Percentiles rank a stretch among this genome's conserved stretches.
phyloP scores from a whole-genome alignment of 2,888 invertebrate species.

The Stomorhina lunata region DNA sequence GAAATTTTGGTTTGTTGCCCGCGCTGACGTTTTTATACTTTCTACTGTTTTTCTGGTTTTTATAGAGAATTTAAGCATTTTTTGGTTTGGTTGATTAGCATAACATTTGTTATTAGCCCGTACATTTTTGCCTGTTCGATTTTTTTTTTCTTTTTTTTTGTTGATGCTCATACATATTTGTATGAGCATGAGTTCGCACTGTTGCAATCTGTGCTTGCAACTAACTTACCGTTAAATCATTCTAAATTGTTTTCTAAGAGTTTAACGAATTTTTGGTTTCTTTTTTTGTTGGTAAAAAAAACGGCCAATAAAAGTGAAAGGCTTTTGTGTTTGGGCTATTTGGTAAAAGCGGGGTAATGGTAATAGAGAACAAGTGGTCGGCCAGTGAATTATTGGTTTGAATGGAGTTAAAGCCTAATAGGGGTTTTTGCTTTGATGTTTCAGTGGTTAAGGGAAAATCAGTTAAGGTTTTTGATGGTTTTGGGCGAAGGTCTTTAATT shows the following conservation, averaged over 20 bases:
- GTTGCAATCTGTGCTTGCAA: conserved; percentile 5
- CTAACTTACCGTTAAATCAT: conserved; percentile 24
- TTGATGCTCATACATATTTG: neutral
- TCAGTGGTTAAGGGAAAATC: neutral
- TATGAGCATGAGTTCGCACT: neutral
- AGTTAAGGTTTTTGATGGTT: neutral
- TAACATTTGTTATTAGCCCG: conserved; percentile 52
- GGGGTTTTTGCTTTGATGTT: neutral
- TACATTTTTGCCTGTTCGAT: conserved; percentile 17
- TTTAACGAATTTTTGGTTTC: conserved; percentile 49
- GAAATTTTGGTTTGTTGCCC: too few species aligned
- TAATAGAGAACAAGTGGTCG: neutral
- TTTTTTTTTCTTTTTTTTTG: neutral
- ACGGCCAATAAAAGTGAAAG: conserved; percentile 37
- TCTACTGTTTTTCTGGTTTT: conserved; percentile 7
- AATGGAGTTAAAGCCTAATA: neutral
- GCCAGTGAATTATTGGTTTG: neutral
- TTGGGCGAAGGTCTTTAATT: too few species aligned
- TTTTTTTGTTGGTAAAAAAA: neutral
- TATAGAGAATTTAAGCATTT: conserved; percentile 41
- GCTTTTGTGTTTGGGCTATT: neutral
- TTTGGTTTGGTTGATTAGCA: conserved; percentile 54
- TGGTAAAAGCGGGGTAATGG: neutral
- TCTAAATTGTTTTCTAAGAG: conserved; percentile 50
- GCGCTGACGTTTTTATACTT: too few species aligned